Evolutionary conservation across 1,140 invertebrate genomes (phyloP).

Genomic region (Drosophila quadrilineata): DNA sequence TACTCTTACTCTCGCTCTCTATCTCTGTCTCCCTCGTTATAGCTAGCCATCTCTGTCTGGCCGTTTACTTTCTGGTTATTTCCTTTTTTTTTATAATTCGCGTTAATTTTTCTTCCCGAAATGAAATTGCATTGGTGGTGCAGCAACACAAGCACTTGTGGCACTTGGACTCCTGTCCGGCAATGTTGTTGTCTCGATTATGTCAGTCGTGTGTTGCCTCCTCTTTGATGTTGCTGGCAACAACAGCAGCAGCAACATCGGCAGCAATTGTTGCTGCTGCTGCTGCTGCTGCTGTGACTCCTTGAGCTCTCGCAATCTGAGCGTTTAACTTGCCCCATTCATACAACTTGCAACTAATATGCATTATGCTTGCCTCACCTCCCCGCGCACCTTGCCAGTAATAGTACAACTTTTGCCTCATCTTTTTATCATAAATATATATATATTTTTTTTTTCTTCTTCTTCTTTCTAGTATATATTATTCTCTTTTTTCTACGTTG

Average conservation of each 20-base stretch:
- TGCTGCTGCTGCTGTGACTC: not conserved
- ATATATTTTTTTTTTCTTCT: not conserved
- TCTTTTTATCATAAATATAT: no score
- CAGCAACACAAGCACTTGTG: conserved; percentile 12
- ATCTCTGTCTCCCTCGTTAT: not conserved
- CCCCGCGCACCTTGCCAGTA: no score
- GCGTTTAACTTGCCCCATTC: conserved; percentile 35
- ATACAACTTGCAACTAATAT: conserved; percentile 33
- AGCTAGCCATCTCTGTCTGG: not conserved
- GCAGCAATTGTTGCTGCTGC: conserved; percentile 1
- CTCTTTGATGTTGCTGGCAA: conserved; percentile 64
- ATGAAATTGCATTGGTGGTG: conserved; percentile 63
- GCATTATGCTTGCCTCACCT: conserved; percentile 13
- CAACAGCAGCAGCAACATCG: conserved; percentile 17
- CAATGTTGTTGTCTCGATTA: conserved; percentile 70
- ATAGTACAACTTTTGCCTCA: no score
- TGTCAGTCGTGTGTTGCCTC: conserved; percentile 73
- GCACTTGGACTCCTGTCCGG: conserved; percentile 39
- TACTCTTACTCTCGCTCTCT: not conserved
- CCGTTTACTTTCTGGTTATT: conserved; percentile 56
- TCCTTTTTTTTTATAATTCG: conserved; percentile 79
- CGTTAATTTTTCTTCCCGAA: conserved; percentile 79
- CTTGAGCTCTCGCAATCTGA: conserved; percentile 27
- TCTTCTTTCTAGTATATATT: not conserved
- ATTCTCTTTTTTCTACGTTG: conserved; percentile 10